Percentiles rank a stretch among this genome's conserved stretches.
phyloP scores from a whole-genome alignment of 2,113 vertebrate species.

The Notothenia rossii region DNA sequence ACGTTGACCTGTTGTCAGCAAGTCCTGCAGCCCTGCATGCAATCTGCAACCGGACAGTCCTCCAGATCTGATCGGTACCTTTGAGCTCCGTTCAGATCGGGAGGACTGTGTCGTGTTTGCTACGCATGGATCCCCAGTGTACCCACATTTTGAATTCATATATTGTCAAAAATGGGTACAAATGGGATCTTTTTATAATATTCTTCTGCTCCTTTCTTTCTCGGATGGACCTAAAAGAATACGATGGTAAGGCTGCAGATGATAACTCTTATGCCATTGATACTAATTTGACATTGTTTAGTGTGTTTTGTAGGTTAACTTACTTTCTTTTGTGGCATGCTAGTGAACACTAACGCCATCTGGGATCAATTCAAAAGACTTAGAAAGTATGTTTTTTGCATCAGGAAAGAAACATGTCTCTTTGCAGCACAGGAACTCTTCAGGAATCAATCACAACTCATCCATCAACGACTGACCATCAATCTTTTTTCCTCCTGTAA shows the following conservation, averaged over 20 bases:
- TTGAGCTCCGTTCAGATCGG: conserved; percentile 39
- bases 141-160: conserved; percentile 60
- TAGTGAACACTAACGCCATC: conserved; percentile 56
- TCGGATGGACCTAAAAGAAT: conserved; percentile 81
- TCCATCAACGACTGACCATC: conserved; percentile 40
- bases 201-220: conserved; percentile 81
- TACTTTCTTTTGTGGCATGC: conserved; percentile 57
- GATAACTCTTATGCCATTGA: conserved; percentile 55
- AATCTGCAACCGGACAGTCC: conserved; percentile 43
- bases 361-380: background rate
- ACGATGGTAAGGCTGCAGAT: conserved; percentile 88
- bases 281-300: conserved; percentile 72
- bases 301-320: conserved; percentile 51
- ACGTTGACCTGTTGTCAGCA: conserved; percentile 52
- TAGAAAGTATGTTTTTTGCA: background rate
- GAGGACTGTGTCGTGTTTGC: conserved; percentile 63
- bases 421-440: conserved; percentile 22
- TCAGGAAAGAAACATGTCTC: conserved; percentile 29
- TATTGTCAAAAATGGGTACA: conserved; percentile 72
- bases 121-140: conserved; percentile 79
- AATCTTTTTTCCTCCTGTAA: conserved; percentile 49
- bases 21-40: conserved; percentile 72
- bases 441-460: conserved; percentile 27
- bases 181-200: conserved; percentile 75
- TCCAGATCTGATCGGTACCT: conserved; percentile 40